These are phyloP conservation scores for Pristiophorus japonicus DNA, from an alignment of 2,113 vertebrate species.

Conservation along the genomic window DNA sequence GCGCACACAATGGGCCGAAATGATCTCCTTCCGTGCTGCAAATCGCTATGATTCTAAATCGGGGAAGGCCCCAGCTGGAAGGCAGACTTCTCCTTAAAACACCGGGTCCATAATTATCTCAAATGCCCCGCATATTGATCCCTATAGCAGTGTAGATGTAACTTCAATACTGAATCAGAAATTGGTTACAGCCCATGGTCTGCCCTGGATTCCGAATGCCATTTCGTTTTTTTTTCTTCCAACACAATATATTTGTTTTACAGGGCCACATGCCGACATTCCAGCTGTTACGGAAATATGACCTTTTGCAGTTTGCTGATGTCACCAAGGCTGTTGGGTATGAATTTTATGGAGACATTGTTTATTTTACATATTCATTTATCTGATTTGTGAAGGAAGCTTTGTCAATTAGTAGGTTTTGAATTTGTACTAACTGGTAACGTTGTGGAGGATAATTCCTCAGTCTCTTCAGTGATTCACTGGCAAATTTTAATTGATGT, in stretches of 20 bases:
- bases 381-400: not conserved
- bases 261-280: constrained; percentile 94
- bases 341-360: constrained; percentile 23
- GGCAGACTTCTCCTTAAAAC: too few relatives aligned
- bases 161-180: too few relatives aligned
- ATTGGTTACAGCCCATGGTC: too few relatives aligned
- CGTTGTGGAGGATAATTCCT: not conserved
- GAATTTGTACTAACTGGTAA: not conserved
- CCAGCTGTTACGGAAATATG: constrained; percentile 85
- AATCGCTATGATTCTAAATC: too few relatives aligned
- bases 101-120: too few relatives aligned
- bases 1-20: too few relatives aligned
- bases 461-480: not conserved
- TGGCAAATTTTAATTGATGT: not conserved
- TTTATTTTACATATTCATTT: not conserved
- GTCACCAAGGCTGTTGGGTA: constrained; percentile 90
- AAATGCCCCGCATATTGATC: too few relatives aligned
- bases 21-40: too few relatives aligned
- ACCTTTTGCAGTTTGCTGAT: constrained; percentile 91
- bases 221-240: not conserved
- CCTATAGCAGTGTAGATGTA: too few relatives aligned
- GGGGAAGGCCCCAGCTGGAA: too few relatives aligned
- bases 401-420: not conserved
- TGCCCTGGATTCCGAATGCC: too few relatives aligned
- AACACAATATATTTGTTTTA: constrained; percentile 39